These are phyloP conservation scores for Shargacucullia verbasci DNA, from an alignment of 2,888 invertebrate genomes.

Conservation along the genomic window DNA sequence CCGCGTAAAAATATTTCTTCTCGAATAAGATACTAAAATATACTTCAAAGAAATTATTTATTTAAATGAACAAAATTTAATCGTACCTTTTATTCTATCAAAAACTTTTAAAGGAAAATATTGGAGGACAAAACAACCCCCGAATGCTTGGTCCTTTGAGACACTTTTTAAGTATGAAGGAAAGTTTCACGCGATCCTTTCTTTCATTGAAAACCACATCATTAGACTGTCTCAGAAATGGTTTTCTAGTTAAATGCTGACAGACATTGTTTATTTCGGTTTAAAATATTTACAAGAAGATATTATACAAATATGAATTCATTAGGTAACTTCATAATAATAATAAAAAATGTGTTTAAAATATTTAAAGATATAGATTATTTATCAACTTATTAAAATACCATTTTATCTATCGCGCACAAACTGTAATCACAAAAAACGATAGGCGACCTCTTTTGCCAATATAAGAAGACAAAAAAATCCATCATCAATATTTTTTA, in stretches of 20 bases:
- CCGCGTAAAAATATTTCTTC: no score
- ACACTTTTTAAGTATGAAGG: slow-evolving; percentile 66
- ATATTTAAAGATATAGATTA: no score
- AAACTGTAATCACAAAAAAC: no score
- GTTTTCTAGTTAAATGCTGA: slow-evolving; percentile 36
- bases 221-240: slow-evolving; percentile 63
- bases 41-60: no score
- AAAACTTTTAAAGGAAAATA: slow-evolving; percentile 45
- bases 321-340: no score
- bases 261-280: slow-evolving; percentile 15
- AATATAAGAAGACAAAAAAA: neutral
- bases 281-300: slow-evolving; percentile 7
- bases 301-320: no score
- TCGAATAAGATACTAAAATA: no score
- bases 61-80: slow-evolving; percentile 18
- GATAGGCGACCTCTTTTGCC: no score
- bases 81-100: slow-evolving; percentile 45
- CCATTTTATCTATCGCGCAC: no score
- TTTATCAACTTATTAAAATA: no score
- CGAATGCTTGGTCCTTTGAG: slow-evolving; percentile 52
- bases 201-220: slow-evolving; percentile 68
- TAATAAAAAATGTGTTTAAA: neutral
- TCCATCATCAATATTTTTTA: slow-evolving; percentile 50
- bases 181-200: slow-evolving; percentile 62
- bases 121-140: slow-evolving; percentile 49